A percentile compares a stretch with the other conserved stretches of the same genome.
Conservation (phyloP, 1,140 invertebrate species). For the Drosophila ogumai region DNA sequence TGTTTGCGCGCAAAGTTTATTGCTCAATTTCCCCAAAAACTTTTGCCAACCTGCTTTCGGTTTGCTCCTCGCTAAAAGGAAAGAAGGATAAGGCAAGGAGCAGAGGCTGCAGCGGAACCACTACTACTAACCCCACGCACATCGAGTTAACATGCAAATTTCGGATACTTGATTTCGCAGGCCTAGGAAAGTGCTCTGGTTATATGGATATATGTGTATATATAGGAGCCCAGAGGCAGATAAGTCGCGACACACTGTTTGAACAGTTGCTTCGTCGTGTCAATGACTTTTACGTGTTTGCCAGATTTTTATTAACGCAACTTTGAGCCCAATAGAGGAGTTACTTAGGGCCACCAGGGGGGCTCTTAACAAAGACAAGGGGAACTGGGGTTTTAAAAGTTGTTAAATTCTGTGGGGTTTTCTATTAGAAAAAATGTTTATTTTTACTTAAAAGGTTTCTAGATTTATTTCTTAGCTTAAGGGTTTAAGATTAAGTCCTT, state of each 20-base stretch:
- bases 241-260: constrained; percentile 76
- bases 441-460: neutral
- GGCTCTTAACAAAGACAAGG: neutral
- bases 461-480: neutral
- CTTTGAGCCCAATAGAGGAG: constrained; percentile 58
- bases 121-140: constrained; percentile 64
- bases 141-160: constrained; percentile 78
- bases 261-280: constrained; percentile 52
- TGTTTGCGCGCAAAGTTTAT: constrained; percentile 67
- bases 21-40: constrained; percentile 78
- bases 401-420: neutral
- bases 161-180: constrained; percentile 67
- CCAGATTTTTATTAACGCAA: constrained; percentile 76
- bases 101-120: constrained; percentile 29
- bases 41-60: constrained; percentile 62
- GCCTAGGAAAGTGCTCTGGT: constrained; percentile 8
- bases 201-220: neutral
- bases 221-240: constrained; percentile 56
- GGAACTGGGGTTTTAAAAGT: neutral
- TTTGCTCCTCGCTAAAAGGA: constrained; percentile 1
- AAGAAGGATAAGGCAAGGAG: neutral
- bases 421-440: neutral
- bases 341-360: constrained; percentile 26
- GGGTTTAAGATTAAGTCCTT: neutral
- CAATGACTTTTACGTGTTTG: constrained; percentile 66